Percentiles rank a stretch among this genome's conserved stretches.
Conservation (phyloP, 35 echinoderm and acorn worm genomes). For the Ptychodera flava region DNA sequence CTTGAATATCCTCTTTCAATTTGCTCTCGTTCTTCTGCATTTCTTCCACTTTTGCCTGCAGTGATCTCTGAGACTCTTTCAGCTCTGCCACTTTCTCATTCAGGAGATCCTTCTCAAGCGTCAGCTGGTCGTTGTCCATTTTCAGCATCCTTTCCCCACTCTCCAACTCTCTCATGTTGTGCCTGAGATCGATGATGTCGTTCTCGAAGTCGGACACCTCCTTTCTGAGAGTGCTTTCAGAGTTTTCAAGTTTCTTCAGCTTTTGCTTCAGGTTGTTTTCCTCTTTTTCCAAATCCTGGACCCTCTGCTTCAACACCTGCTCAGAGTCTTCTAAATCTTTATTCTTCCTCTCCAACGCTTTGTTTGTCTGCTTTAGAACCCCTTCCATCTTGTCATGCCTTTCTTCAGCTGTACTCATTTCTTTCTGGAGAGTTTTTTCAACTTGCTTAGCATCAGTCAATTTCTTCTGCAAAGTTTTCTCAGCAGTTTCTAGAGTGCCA, state of each 20-base stretch:
- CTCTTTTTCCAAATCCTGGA: constrained; percentile 19
- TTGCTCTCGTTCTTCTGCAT: constrained; percentile 54
- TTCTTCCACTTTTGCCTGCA: constrained; percentile 32
- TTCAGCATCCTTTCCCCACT: constrained; percentile 32
- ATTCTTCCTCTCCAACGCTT: constrained; percentile 7
- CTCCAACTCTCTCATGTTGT: constrained; percentile 38
- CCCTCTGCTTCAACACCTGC: background rate
- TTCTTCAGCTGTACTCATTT: constrained; percentile 7
- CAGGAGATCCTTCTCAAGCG: constrained; percentile 62
- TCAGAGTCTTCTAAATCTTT: constrained; percentile 27
- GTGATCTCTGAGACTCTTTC: constrained; percentile 32
- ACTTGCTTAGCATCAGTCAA: background rate
- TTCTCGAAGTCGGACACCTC: constrained; percentile 6
- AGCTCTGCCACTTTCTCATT: constrained; percentile 50
- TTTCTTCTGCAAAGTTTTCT: background rate
- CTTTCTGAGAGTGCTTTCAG: constrained; percentile 16
- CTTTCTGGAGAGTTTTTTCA: constrained; percentile 17
- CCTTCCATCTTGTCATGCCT: background rate
- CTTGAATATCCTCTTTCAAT: constrained; percentile 38
- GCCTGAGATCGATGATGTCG: constrained; percentile 21
- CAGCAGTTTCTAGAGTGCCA: background rate
- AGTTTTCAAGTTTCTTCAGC: constrained; percentile 26
- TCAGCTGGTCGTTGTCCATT: constrained; percentile 49
- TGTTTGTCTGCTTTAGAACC: background rate
- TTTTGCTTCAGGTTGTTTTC: constrained; percentile 26